A percentile compares a stretch with the other conserved stretches of the same genome.
Conservation (phyloP, 2,113 vertebrate species). For the Centrocercus urophasianus region DNA sequence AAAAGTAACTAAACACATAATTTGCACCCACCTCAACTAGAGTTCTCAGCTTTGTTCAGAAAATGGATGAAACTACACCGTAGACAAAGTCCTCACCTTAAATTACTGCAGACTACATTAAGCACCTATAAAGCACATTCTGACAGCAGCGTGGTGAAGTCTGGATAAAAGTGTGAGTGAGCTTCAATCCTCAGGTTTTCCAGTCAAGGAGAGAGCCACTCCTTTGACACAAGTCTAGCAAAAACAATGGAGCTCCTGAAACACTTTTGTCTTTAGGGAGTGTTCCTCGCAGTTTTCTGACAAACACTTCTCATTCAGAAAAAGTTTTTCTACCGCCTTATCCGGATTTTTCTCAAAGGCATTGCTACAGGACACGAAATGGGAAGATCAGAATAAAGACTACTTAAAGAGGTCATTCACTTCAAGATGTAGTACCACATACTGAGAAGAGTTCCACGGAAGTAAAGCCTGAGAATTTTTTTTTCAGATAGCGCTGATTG, state of each 20-base stretch:
- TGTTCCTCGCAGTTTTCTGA: neutral
- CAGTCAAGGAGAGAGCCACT: neutral
- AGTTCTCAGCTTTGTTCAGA: neutral
- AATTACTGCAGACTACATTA: neutral
- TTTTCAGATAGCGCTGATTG: neutral
- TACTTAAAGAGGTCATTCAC: neutral
- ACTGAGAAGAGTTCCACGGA: neutral
- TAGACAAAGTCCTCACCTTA: neutral
- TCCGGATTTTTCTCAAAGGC: neutral
- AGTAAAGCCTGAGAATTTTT: slow-evolving; percentile 14
- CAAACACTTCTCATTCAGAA: neutral
- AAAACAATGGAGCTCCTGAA: neutral
- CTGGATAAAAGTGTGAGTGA: neutral
- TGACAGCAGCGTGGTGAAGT: neutral
- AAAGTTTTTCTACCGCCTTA: neutral
- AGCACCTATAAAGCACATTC: neutral
- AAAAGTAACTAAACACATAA: neutral
- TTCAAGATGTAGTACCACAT: neutral
- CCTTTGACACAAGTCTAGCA: neutral
- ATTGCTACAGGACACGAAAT: neutral
- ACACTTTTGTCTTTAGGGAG: neutral
- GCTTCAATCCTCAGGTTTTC: neutral
- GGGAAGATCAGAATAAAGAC: slow-evolving; percentile 13
- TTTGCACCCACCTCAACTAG: neutral
- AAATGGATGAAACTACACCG: neutral